Evolutionary conservation across 2,888 invertebrate species (phyloP), one percentile per base, ranked within the genome.

Genomic region (Ernsta delagoae): DNA sequence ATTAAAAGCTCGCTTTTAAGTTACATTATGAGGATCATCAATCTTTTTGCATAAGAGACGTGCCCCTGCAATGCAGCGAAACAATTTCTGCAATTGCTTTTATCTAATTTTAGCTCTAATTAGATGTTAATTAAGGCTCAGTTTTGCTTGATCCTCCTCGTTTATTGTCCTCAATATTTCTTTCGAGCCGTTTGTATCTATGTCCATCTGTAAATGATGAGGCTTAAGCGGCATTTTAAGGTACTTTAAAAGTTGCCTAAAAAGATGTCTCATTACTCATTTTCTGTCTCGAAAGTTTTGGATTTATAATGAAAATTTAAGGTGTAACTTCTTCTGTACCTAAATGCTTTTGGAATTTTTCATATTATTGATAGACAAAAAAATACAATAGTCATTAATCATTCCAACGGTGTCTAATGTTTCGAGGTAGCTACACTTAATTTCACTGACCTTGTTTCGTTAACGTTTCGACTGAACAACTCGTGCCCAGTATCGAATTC

Each of bases 51-150:
- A 61, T 61, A 68, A 68, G 56, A 45, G 62, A 67, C 56, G 56
- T 43, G 54, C 61, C 68, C 54, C 68, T 68, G 68, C 68, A 68
- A 68, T 68, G 62, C 68, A 68, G 68, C 68, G 56, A 68, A 62
- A 68, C 36, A 67, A 61, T 67, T 65, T 36, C n/a, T 61, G n/a
- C 43, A 39, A 48, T 24, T 43, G 34, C 16, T 34, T 34, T 39
- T 12, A 61, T 36, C 54, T 56, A 61, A 56, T 56, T 45, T 61
- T 11, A 54, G 61, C 31, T 43, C 31, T 66, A 66, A 66, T 59
- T 53, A 39, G 2, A 31, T 9, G 53, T 43, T 50, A n/a, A 50
- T 65, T 66, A 60, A 60, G 43, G 66, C 54, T 60, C 43, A 66
- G 9, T 59, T 66, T 66, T 43, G 53, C 54, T 8, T 54, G 43